Conservation (phyloP, 2,113 vertebrate genomes). For the Myanophis thanlyinensis region DNA sequence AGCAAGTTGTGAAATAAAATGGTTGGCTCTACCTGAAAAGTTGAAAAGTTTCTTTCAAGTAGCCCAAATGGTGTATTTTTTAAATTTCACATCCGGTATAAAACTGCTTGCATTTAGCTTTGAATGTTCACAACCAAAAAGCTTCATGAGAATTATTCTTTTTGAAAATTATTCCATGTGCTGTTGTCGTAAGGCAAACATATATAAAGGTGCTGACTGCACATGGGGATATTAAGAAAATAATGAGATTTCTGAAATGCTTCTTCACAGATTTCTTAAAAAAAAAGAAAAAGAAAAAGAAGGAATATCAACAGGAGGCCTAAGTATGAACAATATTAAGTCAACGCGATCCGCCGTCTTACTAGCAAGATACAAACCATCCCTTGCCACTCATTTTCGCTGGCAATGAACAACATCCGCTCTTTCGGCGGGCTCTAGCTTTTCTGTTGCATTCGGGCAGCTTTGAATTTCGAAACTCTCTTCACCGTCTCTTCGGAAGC, state of each 20-base stretch:
- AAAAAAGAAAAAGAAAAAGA: no score
- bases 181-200: constrained; percentile 68
- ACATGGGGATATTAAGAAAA: constrained; percentile 57
- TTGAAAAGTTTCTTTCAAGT: constrained; percentile 69
- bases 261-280: constrained; percentile 30
- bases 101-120: constrained; percentile 68
- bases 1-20: constrained; percentile 68
- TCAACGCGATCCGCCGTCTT: constrained; percentile 20
- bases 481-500: constrained; percentile 69
- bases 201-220: constrained; percentile 65
- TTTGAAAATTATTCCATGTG: constrained; percentile 65
- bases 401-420: neutral
- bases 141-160: constrained; percentile 57
- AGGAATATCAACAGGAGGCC: constrained; percentile 21
- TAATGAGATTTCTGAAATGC: constrained; percentile 56
- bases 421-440: constrained; percentile 48
- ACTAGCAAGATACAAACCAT: constrained; percentile 5
- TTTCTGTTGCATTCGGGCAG: constrained; percentile 84
- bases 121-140: constrained; percentile 57
- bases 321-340: constrained; percentile 44
- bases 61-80: constrained; percentile 64
- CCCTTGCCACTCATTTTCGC: constrained; percentile 7
- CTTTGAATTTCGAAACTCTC: constrained; percentile 91
- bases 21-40: constrained; percentile 68
- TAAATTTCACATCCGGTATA: constrained; percentile 71